Evolutionary conservation across 2,113 vertebrate genomes (phyloP).

Genomic region (Furnarius figulus): DNA sequence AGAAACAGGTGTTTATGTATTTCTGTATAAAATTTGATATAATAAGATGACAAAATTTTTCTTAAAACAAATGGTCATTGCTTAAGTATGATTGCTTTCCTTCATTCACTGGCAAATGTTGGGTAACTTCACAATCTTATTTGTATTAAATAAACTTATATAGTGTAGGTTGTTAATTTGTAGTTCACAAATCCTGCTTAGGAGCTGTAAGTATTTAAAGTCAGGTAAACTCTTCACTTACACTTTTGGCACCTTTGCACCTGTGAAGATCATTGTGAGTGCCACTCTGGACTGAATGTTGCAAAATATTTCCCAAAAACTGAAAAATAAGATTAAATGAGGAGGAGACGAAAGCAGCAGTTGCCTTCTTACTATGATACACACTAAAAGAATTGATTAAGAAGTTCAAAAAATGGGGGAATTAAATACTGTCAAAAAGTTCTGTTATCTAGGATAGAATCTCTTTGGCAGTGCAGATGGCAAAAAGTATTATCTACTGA

Average conservation of each 20-base stretch:
- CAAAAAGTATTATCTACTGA: background rate
- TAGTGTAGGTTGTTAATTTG: background rate
- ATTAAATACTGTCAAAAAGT: background rate
- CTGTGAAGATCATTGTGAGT: background rate
- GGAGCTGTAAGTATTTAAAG: background rate
- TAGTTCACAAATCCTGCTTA: background rate
- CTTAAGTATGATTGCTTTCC: background rate
- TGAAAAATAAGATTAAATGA: background rate
- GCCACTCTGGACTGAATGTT: background rate
- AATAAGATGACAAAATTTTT: background rate
- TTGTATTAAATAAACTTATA: background rate
- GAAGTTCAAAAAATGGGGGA: background rate
- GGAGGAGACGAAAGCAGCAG: background rate
- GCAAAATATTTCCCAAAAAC: background rate
- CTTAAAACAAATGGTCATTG: background rate
- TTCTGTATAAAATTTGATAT: background rate
- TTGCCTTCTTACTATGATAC: background rate
- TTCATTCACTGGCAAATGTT: background rate
- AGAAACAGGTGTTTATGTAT: background rate
- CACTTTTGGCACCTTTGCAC: background rate
- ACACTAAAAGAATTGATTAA: background rate
- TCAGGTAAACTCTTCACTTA: background rate
- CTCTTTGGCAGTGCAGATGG: background rate
- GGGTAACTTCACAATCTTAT: background rate
- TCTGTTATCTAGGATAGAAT: background rate